A percentile compares a stretch with the other conserved stretches of the same genome.
Conservation (phyloP, 2,113 vertebrate species). For the Myrmecophaga tridactyla region DNA sequence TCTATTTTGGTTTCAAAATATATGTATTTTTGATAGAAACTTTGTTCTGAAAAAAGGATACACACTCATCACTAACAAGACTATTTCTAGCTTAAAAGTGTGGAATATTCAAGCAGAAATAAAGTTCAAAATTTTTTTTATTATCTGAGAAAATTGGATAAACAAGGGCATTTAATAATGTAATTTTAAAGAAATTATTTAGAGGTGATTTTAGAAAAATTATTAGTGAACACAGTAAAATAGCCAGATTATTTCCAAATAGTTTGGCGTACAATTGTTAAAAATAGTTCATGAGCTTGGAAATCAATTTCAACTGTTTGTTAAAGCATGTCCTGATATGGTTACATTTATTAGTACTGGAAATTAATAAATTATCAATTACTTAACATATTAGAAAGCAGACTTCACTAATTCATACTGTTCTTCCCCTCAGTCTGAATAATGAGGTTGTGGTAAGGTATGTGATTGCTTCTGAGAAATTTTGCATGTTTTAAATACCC, state of each 20-base stretch:
- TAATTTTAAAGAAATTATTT: neutral
- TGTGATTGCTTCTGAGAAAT: neutral
- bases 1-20: constrained; percentile 26
- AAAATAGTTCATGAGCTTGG: neutral
- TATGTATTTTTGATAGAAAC: neutral
- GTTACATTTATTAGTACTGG: neutral
- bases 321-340: neutral
- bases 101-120: neutral
- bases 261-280: neutral
- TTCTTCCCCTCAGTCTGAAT: constrained; percentile 16
- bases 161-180: neutral
- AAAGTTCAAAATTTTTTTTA: neutral
- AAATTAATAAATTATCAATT: constrained; percentile 31
- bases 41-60: neutral
- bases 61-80: neutral
- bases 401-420: neutral
- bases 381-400: constrained; percentile 12
- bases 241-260: neutral
- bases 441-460: neutral
- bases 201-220: neutral
- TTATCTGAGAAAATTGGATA: constrained; percentile 15
- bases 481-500: neutral
- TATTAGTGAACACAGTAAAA: constrained; percentile 14
- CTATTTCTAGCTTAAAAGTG: neutral
- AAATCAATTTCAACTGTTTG: constrained; percentile 12